A percentile compares a stretch with the other conserved stretches of the same genome.
phyloP scores from a whole-genome alignment of 2,797 vertebrate species.

The Tolypeutes matacus region DNA sequence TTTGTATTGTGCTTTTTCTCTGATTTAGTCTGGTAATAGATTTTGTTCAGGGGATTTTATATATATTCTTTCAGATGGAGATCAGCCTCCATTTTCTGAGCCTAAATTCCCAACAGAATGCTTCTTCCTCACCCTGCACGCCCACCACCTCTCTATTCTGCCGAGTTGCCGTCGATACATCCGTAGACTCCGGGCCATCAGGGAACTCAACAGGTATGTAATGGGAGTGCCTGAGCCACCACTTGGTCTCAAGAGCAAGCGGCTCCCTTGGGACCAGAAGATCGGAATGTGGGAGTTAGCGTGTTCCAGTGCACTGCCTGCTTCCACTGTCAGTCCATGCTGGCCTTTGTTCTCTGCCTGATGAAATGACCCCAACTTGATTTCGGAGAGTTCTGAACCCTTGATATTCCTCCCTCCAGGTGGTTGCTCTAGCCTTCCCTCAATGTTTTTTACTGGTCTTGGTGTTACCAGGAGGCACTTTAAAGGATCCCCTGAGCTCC shows the following conservation, averaged over 20 bases:
- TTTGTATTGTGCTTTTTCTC: background rate
- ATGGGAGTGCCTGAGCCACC: background rate
- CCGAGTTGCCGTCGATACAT: slow-evolving; percentile 99
- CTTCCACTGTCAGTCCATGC: rapidly evolving
- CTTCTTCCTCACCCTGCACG: slow-evolving; percentile 98
- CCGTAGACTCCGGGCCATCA: slow-evolving; percentile 96
- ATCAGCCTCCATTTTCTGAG: slow-evolving; percentile 90
- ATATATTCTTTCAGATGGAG: slow-evolving; percentile 89
- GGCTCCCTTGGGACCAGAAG: rapidly evolving
- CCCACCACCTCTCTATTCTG: slow-evolving; percentile 97
- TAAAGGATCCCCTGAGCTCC: background rate
- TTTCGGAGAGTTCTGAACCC: background rate
- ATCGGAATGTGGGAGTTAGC: background rate
- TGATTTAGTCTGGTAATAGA: background rate
- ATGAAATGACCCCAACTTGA: background rate
- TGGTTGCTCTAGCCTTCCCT: background rate
- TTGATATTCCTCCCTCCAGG: background rate
- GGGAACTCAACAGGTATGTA: slow-evolving; percentile 96
- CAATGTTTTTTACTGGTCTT: background rate
- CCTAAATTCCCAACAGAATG: slow-evolving; percentile 98
- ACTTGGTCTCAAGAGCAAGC: background rate
- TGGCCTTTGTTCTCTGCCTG: background rate
- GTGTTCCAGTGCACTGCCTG: rapidly evolving
- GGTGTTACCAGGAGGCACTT: background rate
- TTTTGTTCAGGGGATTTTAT: background rate